phyloP scores from a whole-genome alignment of 2,888 invertebrate genomes.

The Apamea monoglypha region DNA sequence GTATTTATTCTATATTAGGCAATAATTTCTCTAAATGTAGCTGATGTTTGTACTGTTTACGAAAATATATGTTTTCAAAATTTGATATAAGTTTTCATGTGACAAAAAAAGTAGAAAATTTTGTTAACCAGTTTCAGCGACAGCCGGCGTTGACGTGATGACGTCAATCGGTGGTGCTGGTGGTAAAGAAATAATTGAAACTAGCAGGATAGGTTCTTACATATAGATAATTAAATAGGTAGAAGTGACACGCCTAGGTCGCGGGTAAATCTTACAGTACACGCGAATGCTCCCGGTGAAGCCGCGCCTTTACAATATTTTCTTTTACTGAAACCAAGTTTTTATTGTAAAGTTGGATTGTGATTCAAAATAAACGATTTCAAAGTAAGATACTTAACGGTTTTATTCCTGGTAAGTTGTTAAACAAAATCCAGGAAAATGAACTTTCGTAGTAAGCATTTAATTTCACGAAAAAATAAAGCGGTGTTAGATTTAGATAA shows the following conservation, averaged over 20 bases:
- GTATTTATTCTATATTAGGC: no score
- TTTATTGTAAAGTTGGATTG: neutral
- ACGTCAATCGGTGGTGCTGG: neutral
- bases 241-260: neutral
- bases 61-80: no score
- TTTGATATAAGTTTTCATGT: no score
- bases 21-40: no score
- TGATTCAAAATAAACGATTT: constrained; percentile 6
- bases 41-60: no score
- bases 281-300: neutral
- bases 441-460: neutral
- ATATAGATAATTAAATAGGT: no score
- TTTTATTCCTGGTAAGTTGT: neutral
- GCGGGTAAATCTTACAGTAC: neutral
- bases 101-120: no score
- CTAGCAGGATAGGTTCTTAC: neutral
- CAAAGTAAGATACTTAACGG: neutral
- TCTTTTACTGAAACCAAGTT: neutral
- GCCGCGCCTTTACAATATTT: constrained; percentile 2
- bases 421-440: neutral
- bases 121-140: no score
- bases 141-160: no score
- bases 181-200: neutral
- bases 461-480: neutral
- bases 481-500: neutral